Conservation (phyloP, 1,140 invertebrate species). For the Lucilia sericata region DNA sequence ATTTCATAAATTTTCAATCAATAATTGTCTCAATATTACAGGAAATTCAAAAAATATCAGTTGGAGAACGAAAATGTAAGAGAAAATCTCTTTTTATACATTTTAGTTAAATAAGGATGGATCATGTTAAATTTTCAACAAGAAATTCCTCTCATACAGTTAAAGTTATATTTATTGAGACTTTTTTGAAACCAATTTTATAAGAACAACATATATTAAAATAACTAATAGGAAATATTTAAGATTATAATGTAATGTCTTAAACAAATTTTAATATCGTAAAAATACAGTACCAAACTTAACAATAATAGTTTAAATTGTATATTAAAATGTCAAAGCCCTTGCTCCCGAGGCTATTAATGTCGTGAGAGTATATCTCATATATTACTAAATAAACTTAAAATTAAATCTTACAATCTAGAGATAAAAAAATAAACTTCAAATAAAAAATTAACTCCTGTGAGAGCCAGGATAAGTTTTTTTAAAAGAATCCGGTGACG, state of each 20-base stretch:
- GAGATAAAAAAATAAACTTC: not conserved
- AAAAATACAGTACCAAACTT: not conserved
- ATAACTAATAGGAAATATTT: too few relatives aligned
- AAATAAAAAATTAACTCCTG: not conserved
- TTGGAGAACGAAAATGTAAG: too few relatives aligned
- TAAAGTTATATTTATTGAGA: too few relatives aligned
- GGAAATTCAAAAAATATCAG: too few relatives aligned
- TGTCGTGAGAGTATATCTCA: not conserved
- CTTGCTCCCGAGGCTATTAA: not conserved
- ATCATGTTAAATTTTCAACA: too few relatives aligned
- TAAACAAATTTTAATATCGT: not conserved
- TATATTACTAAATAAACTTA: not conserved
- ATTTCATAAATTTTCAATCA: too few relatives aligned
- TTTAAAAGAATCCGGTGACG: not conserved
- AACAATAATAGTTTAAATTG: not conserved
- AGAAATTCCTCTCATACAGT: too few relatives aligned
- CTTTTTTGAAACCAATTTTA: too few relatives aligned
- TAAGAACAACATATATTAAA: too few relatives aligned
- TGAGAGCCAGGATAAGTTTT: not conserved
- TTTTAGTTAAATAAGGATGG: too few relatives aligned
- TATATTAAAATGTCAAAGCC: not conserved
- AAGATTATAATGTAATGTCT: not conserved
- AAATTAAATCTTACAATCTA: not conserved
- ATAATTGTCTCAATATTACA: too few relatives aligned
- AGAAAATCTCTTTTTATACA: too few relatives aligned